A percentile compares a stretch with the other conserved stretches of the same genome.
phyloP scores from a whole-genome alignment of 2,113 vertebrate genomes.

The Percina caprodes region DNA sequence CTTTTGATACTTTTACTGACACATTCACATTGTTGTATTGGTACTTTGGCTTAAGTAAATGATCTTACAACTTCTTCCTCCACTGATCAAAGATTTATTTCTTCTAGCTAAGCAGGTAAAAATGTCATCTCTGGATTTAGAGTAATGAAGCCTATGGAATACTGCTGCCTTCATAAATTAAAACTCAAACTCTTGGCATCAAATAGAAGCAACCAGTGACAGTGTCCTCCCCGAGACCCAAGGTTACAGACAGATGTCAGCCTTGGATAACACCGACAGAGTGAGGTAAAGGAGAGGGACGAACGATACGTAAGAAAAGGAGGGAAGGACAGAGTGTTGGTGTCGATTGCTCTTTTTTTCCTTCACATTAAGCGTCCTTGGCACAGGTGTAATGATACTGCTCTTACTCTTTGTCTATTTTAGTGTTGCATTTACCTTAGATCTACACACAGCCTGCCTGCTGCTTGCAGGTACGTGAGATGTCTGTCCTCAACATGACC shows the following conservation, averaged over 20 bases:
- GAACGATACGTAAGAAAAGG: constrained; percentile 73
- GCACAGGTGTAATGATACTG: constrained; percentile 71
- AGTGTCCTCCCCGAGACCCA: constrained; percentile 53
- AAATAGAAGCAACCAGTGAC: constrained; percentile 21
- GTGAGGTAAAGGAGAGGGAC: constrained; percentile 66
- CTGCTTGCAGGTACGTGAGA: constrained; percentile 33
- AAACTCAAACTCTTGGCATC: constrained; percentile 54
- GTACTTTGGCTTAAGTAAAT: neutral
- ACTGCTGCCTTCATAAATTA: constrained; percentile 46
- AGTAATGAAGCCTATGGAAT: constrained; percentile 45
- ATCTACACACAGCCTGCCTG: constrained; percentile 19
- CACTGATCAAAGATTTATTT: neutral
- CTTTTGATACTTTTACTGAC: neutral
- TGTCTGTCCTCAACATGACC: constrained; percentile 67
- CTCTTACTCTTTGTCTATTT: constrained; percentile 63
- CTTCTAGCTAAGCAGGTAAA: neutral
- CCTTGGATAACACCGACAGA: constrained; percentile 58
- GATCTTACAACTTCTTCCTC: neutral
- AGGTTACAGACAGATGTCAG: constrained; percentile 66
- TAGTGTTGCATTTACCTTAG: constrained; percentile 62
- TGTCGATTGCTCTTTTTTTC: constrained; percentile 71
- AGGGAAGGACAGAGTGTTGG: constrained; percentile 66
- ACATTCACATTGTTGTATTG: neutral
- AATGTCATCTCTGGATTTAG: constrained; percentile 31
- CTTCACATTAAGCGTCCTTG: constrained; percentile 71